A percentile compares a stretch with the other conserved stretches of the same genome.
These are phyloP conservation scores for Drosophila emarginata DNA, from an alignment of 2,888 invertebrate genomes.

Conservation along the genomic window DNA sequence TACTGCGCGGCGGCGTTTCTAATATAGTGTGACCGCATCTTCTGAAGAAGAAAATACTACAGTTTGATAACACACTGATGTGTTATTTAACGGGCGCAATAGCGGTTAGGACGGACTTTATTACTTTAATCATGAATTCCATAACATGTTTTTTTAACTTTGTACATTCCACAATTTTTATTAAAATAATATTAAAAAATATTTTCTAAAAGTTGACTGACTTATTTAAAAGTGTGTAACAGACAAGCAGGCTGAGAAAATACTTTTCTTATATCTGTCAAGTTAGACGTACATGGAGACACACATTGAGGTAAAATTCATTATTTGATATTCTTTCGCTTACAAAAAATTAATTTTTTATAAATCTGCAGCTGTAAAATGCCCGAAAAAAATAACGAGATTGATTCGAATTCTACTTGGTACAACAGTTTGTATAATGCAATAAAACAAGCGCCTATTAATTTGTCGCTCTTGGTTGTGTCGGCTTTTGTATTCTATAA, in stretches of 20 bases:
- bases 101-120: neutral
- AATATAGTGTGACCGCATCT: constrained; percentile 14
- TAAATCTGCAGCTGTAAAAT: constrained; percentile 25
- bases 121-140: too few species aligned
- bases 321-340: neutral
- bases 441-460: constrained; percentile 42
- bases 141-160: too few species aligned
- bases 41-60: neutral
- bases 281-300: neutral
- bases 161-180: too few species aligned
- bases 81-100: neutral
- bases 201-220: too few species aligned
- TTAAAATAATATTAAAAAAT: too few species aligned
- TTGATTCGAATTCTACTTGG: constrained; percentile 41
- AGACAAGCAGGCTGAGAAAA: neutral
- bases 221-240: neutral
- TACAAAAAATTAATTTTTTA: neutral
- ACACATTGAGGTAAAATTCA: neutral
- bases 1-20: constrained; percentile 31
- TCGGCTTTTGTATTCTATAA: constrained; percentile 57
- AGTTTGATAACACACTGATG: neutral
- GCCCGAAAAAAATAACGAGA: constrained; percentile 23
- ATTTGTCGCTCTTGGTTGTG: constrained; percentile 43
- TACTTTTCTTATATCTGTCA: neutral
- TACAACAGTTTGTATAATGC: constrained; percentile 37